phyloP scores from a whole-genome alignment of 2,113 vertebrate genomes.

The Falcunculus frontatus region DNA sequence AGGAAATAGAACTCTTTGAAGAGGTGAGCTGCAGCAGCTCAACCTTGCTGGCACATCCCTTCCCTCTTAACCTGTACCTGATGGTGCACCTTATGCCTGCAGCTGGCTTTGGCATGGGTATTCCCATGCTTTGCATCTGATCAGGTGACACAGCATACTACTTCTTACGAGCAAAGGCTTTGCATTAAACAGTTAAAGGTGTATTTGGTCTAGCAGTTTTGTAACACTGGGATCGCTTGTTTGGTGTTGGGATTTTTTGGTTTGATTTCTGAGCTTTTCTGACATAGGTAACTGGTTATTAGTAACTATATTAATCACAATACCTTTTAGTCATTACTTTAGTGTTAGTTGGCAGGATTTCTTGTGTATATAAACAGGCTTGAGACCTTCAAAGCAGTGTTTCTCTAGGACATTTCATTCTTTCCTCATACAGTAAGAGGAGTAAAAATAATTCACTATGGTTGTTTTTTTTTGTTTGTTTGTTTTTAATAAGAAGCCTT shows the following conservation, averaged over 20 bases:
- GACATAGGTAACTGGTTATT: neutral
- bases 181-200: neutral
- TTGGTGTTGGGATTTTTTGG: neutral
- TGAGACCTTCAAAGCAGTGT: neutral
- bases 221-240: accelerated
- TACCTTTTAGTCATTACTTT: neutral
- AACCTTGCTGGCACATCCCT: neutral
- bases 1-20: neutral
- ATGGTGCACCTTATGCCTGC: accelerated
- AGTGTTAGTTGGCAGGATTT: neutral
- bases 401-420: neutral
- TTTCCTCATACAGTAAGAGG: neutral
- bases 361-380: neutral
- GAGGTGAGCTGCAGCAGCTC: neutral
- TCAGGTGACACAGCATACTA: neutral
- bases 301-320: neutral
- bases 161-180: neutral
- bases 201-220: neutral
- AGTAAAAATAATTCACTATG: neutral
- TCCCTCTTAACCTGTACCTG: accelerated
- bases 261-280: neutral
- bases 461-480: neutral
- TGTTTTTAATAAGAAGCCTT: neutral
- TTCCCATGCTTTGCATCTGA: neutral
- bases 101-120: neutral